Evolutionary conservation across 1,140 invertebrate species (phyloP), one percentile per base, ranked within the genome.

Genomic region (Diploscapter pachys): DNA sequence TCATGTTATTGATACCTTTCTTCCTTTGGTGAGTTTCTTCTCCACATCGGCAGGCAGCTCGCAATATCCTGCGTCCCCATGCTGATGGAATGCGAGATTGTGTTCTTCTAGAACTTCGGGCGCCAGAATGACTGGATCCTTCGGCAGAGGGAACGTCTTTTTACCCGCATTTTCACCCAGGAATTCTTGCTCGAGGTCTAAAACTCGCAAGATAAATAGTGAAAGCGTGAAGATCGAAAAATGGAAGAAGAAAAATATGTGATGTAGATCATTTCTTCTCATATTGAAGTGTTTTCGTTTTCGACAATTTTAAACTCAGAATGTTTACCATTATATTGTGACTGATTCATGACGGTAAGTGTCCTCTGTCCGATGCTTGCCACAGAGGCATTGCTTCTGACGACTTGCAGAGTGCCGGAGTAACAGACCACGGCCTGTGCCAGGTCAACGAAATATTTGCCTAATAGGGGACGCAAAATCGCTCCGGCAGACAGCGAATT

Each of bases 21-120:
- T 57, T 70, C 63, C 9, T 53, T 56, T 50, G 51, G 68, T 59
- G 9, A 61, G 68, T 13, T 70, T 70, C 50, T 65, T 63, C 57
- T 66, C 63, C 13, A 65, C 72, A 51, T 83, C 82, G 13, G 75
- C 66, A 11, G 82, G 75, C 54, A 83, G 55, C 72, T 84, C 82
- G 70, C 76, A 83, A 71, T 83, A 83, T 52, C 79, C 79, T 48
- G 84, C 75, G 71, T 83, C 82, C 56, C 82, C 82, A 48, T 83
- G 83, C 59, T 83, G 82, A 77, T 85, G 82, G 78, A 85, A 83
- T 49, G 82, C 76, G 55, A 83, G 65, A 50, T 75, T 71, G 57
- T 72, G 71, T 50, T 78, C 75, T 59, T 64, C 73, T 61, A 59
- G 63, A 59, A 74, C 69, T 66, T 63, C 48, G 69, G 63, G 73